phyloP scores from a whole-genome alignment of 92 coral and sea anemone genomes.

The Parazoanthus swiftii region DNA sequence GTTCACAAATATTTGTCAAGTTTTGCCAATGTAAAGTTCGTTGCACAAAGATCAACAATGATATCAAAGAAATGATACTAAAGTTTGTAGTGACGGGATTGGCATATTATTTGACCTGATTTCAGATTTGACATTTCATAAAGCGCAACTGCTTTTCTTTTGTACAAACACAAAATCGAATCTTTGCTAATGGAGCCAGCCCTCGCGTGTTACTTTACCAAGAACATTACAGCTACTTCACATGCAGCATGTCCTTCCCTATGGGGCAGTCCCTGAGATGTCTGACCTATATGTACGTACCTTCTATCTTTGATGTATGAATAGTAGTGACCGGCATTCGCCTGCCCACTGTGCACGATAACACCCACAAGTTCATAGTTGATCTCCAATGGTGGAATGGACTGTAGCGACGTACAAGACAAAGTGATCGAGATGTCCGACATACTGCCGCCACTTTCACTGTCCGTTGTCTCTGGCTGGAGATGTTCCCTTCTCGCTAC shows the following conservation, averaged over 20 bases:
- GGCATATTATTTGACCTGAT: no score
- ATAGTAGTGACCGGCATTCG: constrained; percentile 88
- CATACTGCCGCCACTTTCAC: constrained; percentile 70
- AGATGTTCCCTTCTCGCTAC: constrained; percentile 74
- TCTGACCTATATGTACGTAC: constrained; percentile 21
- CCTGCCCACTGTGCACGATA: constrained; percentile 90
- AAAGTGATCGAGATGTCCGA: constrained; percentile 66
- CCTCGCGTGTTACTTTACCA: neutral
- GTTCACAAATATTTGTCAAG: no score
- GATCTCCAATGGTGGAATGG: constrained; percentile 67
- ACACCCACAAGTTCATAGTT: constrained; percentile 81
- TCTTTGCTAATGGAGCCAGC: no score
- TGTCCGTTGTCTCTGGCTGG: constrained; percentile 43
- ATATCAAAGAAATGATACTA: no score
- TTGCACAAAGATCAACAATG: no score
- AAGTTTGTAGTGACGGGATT: no score
- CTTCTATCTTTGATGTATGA: constrained; percentile 84
- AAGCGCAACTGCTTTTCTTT: no score
- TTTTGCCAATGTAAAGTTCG: no score
- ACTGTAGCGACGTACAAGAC: constrained; percentile 68
- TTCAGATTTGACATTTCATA: no score
- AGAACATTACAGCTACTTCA: neutral
- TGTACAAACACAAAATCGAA: no score
- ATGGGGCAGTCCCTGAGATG: no score
- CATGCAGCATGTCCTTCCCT: neutral